Percentiles rank a stretch among this genome's conserved stretches.
These are phyloP conservation scores for Atta cephalotes DNA, from an alignment of 1,140 invertebrate genomes.

Conservation along the genomic window DNA sequence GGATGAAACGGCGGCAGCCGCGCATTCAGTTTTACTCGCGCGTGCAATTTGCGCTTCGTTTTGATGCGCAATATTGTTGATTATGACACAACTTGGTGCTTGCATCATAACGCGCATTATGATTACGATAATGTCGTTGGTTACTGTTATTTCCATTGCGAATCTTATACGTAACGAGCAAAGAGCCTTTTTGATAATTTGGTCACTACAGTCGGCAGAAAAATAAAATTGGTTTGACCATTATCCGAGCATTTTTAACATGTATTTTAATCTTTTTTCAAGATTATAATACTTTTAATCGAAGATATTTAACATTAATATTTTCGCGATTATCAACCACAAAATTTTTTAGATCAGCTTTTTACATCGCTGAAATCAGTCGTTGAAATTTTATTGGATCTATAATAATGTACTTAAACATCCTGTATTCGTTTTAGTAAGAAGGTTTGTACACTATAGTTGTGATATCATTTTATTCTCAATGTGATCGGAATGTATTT, in stretches of 20 bases:
- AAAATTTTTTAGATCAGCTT: neutral
- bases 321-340: neutral
- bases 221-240: neutral
- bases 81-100: slow-evolving; percentile 7
- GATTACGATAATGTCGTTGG: slow-evolving; percentile 2
- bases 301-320: neutral
- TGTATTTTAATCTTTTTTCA: neutral
- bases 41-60: slow-evolving; percentile 32
- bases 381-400: neutral
- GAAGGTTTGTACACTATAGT: neutral
- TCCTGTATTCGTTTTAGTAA: neutral
- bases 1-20: slow-evolving; percentile 8
- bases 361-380: neutral
- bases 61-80: slow-evolving; percentile 26
- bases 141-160: neutral
- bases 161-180: neutral
- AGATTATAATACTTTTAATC: neutral
- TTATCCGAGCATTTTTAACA: neutral
- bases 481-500: slow-evolving; percentile 13
- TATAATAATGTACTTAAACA: neutral
- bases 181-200: neutral
- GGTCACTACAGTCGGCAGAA: neutral
- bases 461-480: neutral
- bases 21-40: neutral
- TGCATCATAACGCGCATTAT: slow-evolving; percentile 23